Conservation (phyloP, 2,113 vertebrate species). For the Campylomormyrus tamandua region DNA sequence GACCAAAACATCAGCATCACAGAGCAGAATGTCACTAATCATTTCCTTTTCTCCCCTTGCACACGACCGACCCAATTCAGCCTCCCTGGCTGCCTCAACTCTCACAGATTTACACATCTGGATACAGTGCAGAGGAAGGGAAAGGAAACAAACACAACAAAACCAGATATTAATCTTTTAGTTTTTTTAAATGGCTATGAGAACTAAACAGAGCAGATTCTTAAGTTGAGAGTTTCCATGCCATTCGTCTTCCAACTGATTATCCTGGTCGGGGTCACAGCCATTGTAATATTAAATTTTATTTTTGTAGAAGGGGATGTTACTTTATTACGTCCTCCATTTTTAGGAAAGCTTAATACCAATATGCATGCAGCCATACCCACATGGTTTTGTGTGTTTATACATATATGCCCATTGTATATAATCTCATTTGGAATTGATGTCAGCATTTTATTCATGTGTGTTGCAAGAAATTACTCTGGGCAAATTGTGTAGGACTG, state of each 20-base stretch:
- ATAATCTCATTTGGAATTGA: background rate
- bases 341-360: background rate
- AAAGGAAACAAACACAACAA: background rate
- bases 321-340: background rate
- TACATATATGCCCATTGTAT: background rate
- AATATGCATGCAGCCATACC: background rate
- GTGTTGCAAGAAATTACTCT: background rate
- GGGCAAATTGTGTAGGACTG: background rate
- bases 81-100: background rate
- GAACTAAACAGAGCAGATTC: background rate
- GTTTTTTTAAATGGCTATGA: background rate
- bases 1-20: background rate
- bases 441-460: background rate
- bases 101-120: background rate
- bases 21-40: background rate
- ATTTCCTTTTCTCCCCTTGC: background rate
- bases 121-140: background rate
- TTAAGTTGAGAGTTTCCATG: background rate
- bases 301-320: background rate
- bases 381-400: background rate
- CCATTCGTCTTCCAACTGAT: background rate
- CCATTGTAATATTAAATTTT: background rate
- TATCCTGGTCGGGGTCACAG: background rate
- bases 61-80: background rate
- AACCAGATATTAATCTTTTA: background rate